Conservation (phyloP, 2,113 vertebrate genomes). For the Siniperca chuatsi region DNA sequence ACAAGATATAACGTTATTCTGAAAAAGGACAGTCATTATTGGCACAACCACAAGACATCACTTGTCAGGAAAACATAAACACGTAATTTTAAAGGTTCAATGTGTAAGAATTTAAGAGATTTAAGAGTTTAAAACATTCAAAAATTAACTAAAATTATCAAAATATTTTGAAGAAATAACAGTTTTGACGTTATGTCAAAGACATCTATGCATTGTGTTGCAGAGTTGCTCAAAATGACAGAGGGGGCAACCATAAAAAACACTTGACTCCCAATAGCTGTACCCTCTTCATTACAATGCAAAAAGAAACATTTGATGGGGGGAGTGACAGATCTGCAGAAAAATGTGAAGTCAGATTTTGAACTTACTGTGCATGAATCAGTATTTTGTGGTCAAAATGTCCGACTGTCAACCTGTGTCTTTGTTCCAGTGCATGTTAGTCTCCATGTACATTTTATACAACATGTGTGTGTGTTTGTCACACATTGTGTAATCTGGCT, state of each 20-base stretch:
- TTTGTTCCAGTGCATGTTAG: conserved; percentile 5
- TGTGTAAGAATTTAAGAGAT: too few relatives aligned
- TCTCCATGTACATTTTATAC: background rate
- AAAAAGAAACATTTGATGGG: conserved; percentile 22
- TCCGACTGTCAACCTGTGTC: background rate
- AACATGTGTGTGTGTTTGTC: conserved; percentile 7
- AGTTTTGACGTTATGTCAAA: too few relatives aligned
- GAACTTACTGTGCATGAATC: background rate
- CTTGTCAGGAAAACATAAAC: too few relatives aligned
- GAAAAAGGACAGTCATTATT: background rate
- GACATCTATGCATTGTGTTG: too few relatives aligned
- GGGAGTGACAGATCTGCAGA: background rate
- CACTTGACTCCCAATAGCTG: conserved; percentile 32
- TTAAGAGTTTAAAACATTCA: too few relatives aligned
- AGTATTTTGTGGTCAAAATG: background rate
- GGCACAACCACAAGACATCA: background rate
- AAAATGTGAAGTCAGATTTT: background rate
- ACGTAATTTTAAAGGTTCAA: background rate
- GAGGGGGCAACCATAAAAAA: background rate
- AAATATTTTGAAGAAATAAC: too few relatives aligned
- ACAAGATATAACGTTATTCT: background rate
- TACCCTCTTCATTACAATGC: conserved; percentile 20
- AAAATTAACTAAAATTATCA: too few relatives aligned
- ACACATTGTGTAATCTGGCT: conserved; percentile 21
- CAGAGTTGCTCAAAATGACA: conserved; percentile 19